phyloP scores from a whole-genome alignment of 2,113 vertebrate species.

The Hypomesus transpacificus region DNA sequence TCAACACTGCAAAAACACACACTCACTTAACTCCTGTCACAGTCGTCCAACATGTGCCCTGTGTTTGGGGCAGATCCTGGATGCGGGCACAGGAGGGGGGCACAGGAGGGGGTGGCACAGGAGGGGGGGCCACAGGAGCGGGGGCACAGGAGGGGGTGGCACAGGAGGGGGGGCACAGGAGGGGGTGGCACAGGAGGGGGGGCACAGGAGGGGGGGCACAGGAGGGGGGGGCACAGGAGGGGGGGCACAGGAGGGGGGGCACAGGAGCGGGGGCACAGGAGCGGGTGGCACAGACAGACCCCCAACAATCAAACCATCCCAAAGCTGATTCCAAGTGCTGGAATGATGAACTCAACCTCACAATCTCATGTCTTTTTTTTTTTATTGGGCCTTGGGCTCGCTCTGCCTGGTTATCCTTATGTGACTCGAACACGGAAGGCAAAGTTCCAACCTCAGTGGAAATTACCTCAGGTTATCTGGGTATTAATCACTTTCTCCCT shows the following conservation, averaged over 20 bases:
- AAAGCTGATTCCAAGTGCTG: slow-evolving; percentile 49
- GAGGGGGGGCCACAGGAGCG: too few species aligned
- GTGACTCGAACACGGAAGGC: slow-evolving; percentile 38
- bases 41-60: too few species aligned
- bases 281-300: not conserved
- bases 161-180: too few species aligned
- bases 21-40: slow-evolving; percentile 65
- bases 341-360: slow-evolving; percentile 55
- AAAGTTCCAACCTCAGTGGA: slow-evolving; percentile 50
- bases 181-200: too few species aligned
- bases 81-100: too few species aligned
- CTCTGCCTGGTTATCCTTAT: slow-evolving; percentile 15
- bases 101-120: too few species aligned
- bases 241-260: too few species aligned
- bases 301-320: slow-evolving; percentile 60
- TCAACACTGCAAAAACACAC: slow-evolving; percentile 23
- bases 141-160: too few species aligned
- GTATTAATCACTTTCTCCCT: slow-evolving; percentile 55
- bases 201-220: too few species aligned
- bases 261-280: slow-evolving; percentile 12
- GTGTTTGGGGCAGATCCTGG: too few species aligned
- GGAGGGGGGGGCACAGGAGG: too few species aligned
- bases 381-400: slow-evolving; percentile 35
- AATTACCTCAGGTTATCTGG: slow-evolving; percentile 52
- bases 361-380: slow-evolving; percentile 50